A percentile compares a stretch with the other conserved stretches of the same genome.
phyloP scores from a whole-genome alignment of 1,140 invertebrate genomes.

The Argopecten irradians region DNA sequence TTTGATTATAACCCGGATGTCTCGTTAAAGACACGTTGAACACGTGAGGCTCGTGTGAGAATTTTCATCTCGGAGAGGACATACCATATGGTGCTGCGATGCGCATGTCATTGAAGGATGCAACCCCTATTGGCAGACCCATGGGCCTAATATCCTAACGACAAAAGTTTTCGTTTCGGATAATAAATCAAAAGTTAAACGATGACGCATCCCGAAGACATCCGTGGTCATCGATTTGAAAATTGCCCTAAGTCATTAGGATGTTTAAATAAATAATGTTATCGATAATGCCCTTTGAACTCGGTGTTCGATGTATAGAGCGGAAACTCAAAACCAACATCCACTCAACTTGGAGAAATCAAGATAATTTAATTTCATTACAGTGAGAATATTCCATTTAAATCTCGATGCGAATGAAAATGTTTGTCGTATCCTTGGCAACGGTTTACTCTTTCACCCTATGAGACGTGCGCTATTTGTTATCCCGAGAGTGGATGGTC shows the following conservation, averaged over 20 bases:
- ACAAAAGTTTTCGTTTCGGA: neutral
- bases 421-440: conserved; percentile 2
- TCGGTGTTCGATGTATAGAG: neutral
- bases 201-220: neutral
- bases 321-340: neutral
- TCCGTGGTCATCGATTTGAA: neutral
- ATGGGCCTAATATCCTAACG: neutral
- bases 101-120: neutral
- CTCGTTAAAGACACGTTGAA: neutral
- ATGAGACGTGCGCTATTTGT: conserved; percentile 8
- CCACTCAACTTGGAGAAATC: neutral
- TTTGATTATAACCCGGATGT: conserved; percentile 11
- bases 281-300: neutral
- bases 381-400: neutral
- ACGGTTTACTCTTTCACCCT: neutral
- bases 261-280: neutral
- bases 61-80: neutral
- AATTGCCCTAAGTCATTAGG: conserved; percentile 13
- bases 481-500: neutral
- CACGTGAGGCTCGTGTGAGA: conserved; percentile 19
- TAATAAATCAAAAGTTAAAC: conserved; percentile 5
- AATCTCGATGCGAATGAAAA: neutral
- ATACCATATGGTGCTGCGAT: conserved; percentile 5
- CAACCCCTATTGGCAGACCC: neutral
- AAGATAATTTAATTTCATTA: conserved; percentile 19